Evolutionary conservation across 2,113 vertebrate species (phyloP), one percentile per base, ranked within the genome.

Genomic region (Ophiodon elongatus): DNA sequence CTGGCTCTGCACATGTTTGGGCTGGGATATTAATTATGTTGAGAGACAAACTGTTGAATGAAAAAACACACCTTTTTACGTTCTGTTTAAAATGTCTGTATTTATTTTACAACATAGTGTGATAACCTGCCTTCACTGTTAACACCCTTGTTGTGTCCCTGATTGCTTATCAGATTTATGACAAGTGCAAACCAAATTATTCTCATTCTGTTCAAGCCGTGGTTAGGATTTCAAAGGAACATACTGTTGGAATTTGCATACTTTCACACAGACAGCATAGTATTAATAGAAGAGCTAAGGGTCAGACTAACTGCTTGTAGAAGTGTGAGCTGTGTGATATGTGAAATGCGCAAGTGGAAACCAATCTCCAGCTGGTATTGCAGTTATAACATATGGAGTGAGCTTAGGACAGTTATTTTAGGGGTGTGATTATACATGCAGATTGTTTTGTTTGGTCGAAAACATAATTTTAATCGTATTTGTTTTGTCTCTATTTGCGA

Each of bases 361-460:
- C 75, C 47, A 33, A 68, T 80, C 62, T 66, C 88, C 81, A 85
- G 85, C 79, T 89, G 85, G 88, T 43, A 50, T 78, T 67, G 67
- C 54, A n/a, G n/a, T 81, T 41, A n/a, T 54, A 43, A 83, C 88
- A 90, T 88, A 82, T 87, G 73, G 81, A 81, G 54, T 13, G 60
- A 73, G 79, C 14, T 33, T 43, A 33, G 23, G 43, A 56, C 56
- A 75, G 35, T 14, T 37, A 73, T 87, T 75, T 69, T 45, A 74
- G 17, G 14, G 21, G 66, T 74, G 62, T 62, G 60, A 84, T 73
- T 45, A 52, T 85, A 85, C 73, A 59, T 83, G 68, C 73, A 67
- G 43, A 70, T 79, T 82, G 57, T 78, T 82, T 73, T 66, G 25
- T 74, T 85, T 72, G 72, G 8, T 77, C 63, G 66, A 50, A 68